phyloP scores from a whole-genome alignment of 2,113 vertebrate species.

The Tragelaphus scriptus region DNA sequence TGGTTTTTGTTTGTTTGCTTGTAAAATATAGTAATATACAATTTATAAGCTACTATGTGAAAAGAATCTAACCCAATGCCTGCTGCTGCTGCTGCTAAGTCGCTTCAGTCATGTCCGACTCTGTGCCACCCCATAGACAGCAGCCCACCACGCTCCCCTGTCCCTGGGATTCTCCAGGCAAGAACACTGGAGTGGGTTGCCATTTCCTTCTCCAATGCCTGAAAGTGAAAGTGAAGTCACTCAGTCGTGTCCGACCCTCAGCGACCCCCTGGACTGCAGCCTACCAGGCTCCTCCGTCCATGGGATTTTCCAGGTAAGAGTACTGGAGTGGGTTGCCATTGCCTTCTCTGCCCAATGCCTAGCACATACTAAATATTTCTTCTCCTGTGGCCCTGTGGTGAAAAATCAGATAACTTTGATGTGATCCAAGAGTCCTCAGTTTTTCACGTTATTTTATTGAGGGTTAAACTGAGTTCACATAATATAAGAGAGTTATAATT shows the following conservation, averaged over 20 bases:
- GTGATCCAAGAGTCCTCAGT: neutral
- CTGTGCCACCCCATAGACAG: rapidly evolving
- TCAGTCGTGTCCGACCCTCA: rapidly evolving
- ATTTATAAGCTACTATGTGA: neutral
- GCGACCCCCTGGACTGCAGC: too few species aligned
- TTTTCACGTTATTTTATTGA: neutral
- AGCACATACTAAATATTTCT: neutral
- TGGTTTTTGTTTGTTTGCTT: neutral
- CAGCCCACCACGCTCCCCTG: rapidly evolving
- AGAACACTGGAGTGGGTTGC: too few species aligned
- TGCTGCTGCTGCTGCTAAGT: neutral
- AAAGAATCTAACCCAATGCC: neutral
- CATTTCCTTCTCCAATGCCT: too few species aligned
- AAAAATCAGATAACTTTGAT: neutral
- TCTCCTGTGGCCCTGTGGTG: neutral
- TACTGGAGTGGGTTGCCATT: too few species aligned
- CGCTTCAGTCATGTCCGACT: too few species aligned
- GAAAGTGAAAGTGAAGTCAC: too few species aligned
- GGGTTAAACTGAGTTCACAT: neutral
- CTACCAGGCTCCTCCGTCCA: too few species aligned
- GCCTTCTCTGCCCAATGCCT: neutral
- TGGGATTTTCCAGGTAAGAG: too few species aligned
- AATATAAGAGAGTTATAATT: neutral
- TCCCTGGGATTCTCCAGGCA: too few species aligned
- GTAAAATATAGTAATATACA: neutral